Evolutionary conservation across 2,113 vertebrate species (phyloP), one percentile per base, ranked within the genome.

Genomic region (Neolamprologus toae): DNA sequence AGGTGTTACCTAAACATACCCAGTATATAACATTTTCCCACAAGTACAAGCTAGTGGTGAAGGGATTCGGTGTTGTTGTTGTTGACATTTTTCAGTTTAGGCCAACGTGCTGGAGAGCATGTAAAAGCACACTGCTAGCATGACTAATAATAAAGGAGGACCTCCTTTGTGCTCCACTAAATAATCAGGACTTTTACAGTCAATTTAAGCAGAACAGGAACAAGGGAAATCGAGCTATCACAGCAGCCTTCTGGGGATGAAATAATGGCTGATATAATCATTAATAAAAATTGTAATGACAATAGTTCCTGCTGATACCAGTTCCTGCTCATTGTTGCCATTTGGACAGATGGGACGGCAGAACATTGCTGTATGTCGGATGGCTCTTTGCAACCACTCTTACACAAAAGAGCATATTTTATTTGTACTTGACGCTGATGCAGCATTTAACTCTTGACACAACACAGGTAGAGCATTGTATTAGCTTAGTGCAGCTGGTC

Each of bases 391-490:
- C 73, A 33, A 51, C 23, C 10, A 49, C 45, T 78, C 45, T 78
- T 51, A 78, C 26, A 51, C 10, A 19, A 78, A 17, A 8, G 0
- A 13, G 45, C 17, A n/a, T 0, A 51, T 51, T 51, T 78, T 33
- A 17, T 33, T 33, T 78, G 73, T 33, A n/a, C 17, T n/a, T 51
- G 26, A 78, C 1, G 28, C 73, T 31, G 3, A 4, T 31, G 45
- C 73, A 51, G 17, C 45, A 49, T 78, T 78, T 31, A 8, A 49
- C 26, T 13, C 26, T 78, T 6, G 6, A 78, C 45, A 78, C 51
- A 61, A 61, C 31, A n/a, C 6, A 80, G 79, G 82, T 31, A 40
- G 79, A 90, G 49, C 73, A 81, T 78, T 89, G 88, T 37, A 66
- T 86, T 54, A 68, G 28, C 81, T 84, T 79, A 40, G 11, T 45